phyloP scores from a whole-genome alignment of 2,888 invertebrate genomes.

The Apoderus coryli region DNA sequence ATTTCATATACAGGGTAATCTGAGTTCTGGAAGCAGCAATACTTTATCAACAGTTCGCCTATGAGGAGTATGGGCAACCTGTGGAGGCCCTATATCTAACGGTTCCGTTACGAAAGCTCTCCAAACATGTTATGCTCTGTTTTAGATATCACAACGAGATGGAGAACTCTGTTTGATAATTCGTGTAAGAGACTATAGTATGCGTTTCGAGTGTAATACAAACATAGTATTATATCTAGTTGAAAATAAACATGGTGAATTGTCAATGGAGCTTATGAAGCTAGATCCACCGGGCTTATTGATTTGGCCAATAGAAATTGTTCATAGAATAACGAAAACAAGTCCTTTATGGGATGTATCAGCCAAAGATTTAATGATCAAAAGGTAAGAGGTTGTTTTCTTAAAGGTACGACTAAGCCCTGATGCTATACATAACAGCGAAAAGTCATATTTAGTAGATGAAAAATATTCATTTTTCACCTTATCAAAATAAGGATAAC shows the following conservation, averaged over 20 bases:
- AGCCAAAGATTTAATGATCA: slow-evolving; percentile 59
- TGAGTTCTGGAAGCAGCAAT: no score
- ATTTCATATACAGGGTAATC: no score
- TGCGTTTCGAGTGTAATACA: slow-evolving; percentile 67
- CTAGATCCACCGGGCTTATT: slow-evolving; percentile 48
- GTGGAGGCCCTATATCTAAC: no score
- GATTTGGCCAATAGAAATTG: slow-evolving; percentile 78
- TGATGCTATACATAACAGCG: no score
- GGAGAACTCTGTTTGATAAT: slow-evolving; percentile 65
- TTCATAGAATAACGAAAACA: slow-evolving; percentile 60
- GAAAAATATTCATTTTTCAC: no score
- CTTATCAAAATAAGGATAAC: no score
- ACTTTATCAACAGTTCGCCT: no score
- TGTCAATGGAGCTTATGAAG: slow-evolving; percentile 55
- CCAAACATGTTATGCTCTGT: slow-evolving; percentile 8
- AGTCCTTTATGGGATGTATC: slow-evolving; percentile 71
- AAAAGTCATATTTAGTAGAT: no score
- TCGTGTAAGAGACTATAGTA: slow-evolving; percentile 63
- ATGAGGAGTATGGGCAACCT: no score
- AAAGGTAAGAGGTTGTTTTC: slow-evolving; percentile 37
- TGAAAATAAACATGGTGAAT: slow-evolving; percentile 56
- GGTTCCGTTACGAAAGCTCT: no score
- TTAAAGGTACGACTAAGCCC: no score
- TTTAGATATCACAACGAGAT: slow-evolving; percentile 62
- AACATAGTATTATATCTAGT: slow-evolving; percentile 57